phyloP scores from a whole-genome alignment of 2,113 vertebrate species.

The Pygoscelis adeliae region DNA sequence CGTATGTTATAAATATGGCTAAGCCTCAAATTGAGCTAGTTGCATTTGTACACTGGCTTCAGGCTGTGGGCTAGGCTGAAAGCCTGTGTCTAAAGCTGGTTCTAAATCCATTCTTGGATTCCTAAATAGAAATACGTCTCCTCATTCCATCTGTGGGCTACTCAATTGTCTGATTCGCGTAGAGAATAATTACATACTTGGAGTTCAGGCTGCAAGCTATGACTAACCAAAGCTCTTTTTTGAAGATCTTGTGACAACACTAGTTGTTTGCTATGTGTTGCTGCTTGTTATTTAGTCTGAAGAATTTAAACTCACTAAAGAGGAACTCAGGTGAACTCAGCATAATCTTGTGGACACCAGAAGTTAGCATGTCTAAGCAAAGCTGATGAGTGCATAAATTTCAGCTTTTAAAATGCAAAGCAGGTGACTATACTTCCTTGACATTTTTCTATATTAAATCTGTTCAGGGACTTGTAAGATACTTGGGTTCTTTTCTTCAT shows the following conservation, averaged over 20 bases:
- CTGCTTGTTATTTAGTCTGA: neutral
- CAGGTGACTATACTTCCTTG: neutral
- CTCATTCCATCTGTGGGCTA: neutral
- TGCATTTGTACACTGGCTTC: neutral
- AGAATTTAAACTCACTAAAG: neutral
- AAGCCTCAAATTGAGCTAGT: neutral
- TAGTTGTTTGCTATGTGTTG: neutral
- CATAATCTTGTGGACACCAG: neutral
- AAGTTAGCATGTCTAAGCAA: neutral
- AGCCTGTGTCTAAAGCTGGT: neutral
- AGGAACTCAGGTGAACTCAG: neutral
- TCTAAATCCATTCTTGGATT: neutral
- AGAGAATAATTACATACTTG: neutral
- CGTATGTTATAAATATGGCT: neutral
- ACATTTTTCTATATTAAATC: neutral
- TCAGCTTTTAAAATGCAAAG: neutral
- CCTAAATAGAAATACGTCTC: rapidly evolving
- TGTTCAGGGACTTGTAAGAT: neutral
- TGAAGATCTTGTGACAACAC: neutral
- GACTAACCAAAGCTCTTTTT: neutral
- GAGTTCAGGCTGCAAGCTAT: neutral
- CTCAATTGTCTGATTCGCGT: rapidly evolving
- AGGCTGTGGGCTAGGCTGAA: neutral
- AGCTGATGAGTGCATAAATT: neutral
- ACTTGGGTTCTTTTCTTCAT: neutral